Conservation (phyloP, 2,113 vertebrate genomes). For the Paraplagusia blochii region DNA sequence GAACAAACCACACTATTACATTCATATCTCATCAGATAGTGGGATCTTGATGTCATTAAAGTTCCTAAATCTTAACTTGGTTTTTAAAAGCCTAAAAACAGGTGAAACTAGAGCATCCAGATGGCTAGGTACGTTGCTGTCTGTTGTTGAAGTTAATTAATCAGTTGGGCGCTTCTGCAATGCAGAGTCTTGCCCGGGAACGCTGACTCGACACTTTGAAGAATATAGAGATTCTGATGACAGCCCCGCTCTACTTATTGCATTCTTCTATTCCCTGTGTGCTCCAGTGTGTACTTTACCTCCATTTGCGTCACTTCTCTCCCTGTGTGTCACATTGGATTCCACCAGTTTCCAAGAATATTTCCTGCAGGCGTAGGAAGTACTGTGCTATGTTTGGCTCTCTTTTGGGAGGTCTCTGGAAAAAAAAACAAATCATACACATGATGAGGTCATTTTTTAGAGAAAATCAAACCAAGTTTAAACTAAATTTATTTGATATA, state of each 20-base stretch:
- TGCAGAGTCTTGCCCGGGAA: slow-evolving; percentile 46
- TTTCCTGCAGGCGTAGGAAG: slow-evolving; percentile 11
- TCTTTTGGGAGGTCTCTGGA: slow-evolving; percentile 15
- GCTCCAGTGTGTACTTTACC: slow-evolving; percentile 15
- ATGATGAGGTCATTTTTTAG: too few relatives aligned
- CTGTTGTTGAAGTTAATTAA: slow-evolving; percentile 64
- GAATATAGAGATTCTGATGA: slow-evolving; percentile 18
- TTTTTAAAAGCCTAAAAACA: slow-evolving; percentile 24
- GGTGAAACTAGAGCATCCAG: slow-evolving; percentile 39
- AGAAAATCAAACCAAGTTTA: too few relatives aligned
- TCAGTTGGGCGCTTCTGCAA: slow-evolving; percentile 63
- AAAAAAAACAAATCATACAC: too few relatives aligned
- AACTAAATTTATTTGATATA: too few relatives aligned
- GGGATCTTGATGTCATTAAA: not conserved
- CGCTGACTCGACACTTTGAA: slow-evolving; percentile 59
- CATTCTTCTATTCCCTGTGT: slow-evolving; percentile 18
- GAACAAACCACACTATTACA: too few relatives aligned
- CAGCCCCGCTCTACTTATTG: slow-evolving; percentile 17
- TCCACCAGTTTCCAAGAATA: slow-evolving; percentile 3
- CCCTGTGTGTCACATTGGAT: slow-evolving; percentile 5
- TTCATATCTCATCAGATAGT: not conserved
- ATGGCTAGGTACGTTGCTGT: slow-evolving; percentile 51
- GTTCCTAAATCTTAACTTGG: slow-evolving; percentile 11
- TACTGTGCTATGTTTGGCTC: slow-evolving; percentile 15
- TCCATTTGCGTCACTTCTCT: slow-evolving; percentile 34